These are phyloP conservation scores for Sparus aurata DNA, from an alignment of 2,797 vertebrate genomes.

Conservation along the genomic window DNA sequence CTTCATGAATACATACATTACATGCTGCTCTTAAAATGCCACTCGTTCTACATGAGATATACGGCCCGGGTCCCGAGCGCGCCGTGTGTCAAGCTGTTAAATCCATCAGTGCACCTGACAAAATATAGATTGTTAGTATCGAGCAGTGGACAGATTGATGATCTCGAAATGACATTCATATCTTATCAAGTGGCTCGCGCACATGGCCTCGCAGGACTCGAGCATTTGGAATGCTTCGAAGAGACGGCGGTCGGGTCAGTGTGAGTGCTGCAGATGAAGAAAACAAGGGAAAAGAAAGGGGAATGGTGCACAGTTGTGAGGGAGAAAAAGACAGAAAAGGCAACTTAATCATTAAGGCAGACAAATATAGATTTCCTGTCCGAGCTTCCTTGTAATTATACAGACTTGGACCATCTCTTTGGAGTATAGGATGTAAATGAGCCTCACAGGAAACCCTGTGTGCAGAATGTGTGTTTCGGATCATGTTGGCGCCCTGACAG, in stretches of 20 bases:
- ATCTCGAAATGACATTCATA: slow-evolving; percentile 36
- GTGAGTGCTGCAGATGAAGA: slow-evolving; percentile 16
- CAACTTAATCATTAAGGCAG: slow-evolving; percentile 80
- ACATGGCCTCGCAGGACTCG: slow-evolving; percentile 24
- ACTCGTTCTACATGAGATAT: slow-evolving; percentile 53
- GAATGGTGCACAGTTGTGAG: slow-evolving; percentile 37
- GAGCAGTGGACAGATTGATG: slow-evolving; percentile 31
- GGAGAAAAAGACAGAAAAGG: slow-evolving; percentile 59
- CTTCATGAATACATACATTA: slow-evolving; percentile 67
- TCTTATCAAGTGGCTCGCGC: slow-evolving; percentile 7
- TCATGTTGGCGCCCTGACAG: slow-evolving; percentile 33
- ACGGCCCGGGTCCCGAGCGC: slow-evolving; percentile 47
- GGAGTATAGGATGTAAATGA: slow-evolving; percentile 83
- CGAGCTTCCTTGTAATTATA: slow-evolving; percentile 79
- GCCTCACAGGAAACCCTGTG: slow-evolving; percentile 49
- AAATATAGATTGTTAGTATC: slow-evolving; percentile 41
- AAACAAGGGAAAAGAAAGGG: slow-evolving; percentile 14
- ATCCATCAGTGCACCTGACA: slow-evolving; percentile 39
- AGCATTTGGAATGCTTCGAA: slow-evolving; percentile 62
- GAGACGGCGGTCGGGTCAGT: slow-evolving; percentile 42
- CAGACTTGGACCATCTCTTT: slow-evolving; percentile 69
- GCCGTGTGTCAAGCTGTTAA: slow-evolving; percentile 39
- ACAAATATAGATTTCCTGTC: slow-evolving; percentile 87
- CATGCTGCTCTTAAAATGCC: slow-evolving; percentile 65
- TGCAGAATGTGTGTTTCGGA: slow-evolving; percentile 52